Evolutionary conservation across 1,140 invertebrate species (phyloP).

Genomic region (Hycleus phaleratus): DNA sequence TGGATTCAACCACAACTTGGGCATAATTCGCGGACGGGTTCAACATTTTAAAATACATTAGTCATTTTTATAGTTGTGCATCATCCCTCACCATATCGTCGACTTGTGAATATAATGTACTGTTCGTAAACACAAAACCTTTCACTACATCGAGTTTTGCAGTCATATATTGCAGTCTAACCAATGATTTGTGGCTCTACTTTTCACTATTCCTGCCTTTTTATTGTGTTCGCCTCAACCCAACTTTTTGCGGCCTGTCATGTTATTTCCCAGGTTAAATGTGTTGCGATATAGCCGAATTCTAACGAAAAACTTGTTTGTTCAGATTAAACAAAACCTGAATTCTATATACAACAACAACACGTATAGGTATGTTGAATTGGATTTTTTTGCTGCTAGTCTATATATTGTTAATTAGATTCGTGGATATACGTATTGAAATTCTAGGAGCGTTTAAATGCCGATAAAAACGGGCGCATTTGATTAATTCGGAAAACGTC

Average conservation of each 20-base stretch:
- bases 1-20: slow-evolving; percentile 1
- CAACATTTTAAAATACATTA: slow-evolving; percentile 24
- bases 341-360: slow-evolving; percentile 3
- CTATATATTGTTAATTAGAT: no score
- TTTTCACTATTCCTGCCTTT: slow-evolving; percentile 29
- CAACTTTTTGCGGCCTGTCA: slow-evolving; percentile 21
- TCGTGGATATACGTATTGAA: no score
- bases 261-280: slow-evolving; percentile 25
- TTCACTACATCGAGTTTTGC: slow-evolving; percentile 28
- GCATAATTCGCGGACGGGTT: slow-evolving; percentile 19
- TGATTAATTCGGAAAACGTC: slow-evolving; percentile 21
- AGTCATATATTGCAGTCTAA: slow-evolving; percentile 28
- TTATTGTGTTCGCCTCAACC: slow-evolving; percentile 21
- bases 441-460: no score
- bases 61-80: slow-evolving; percentile 5
- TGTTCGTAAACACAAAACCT: slow-evolving; percentile 32
- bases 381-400: no score
- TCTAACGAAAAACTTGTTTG: slow-evolving; percentile 24
- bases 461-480: background rate
- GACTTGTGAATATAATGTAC: slow-evolving; percentile 25
- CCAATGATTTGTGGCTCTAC: slow-evolving; percentile 32
- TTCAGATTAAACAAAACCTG: background rate
- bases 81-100: slow-evolving; percentile 10
- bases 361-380: background rate
- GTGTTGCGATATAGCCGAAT: slow-evolving; percentile 23